Evolutionary conservation across 2,797 vertebrate genomes (phyloP).

Genomic region (Chiloscyllium punctatum): DNA sequence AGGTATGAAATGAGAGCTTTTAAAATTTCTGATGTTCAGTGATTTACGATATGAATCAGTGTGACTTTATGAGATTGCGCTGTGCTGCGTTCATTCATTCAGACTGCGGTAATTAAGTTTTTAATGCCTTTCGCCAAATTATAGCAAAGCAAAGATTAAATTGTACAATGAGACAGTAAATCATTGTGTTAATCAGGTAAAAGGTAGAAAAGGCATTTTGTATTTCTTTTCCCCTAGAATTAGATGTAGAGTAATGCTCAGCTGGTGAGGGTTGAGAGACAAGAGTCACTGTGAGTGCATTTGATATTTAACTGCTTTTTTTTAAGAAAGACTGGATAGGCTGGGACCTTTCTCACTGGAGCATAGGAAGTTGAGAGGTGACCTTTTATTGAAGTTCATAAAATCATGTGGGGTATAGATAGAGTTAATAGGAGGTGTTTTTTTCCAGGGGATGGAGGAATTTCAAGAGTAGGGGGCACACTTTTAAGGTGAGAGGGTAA

Average conservation of each 20-base stretch:
- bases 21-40: conserved; percentile 18
- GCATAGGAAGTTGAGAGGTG: too few relatives aligned
- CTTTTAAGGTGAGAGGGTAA: too few relatives aligned
- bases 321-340: background rate
- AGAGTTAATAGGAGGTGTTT: too few relatives aligned
- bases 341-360: too few relatives aligned
- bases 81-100: background rate
- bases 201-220: background rate
- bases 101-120: background rate
- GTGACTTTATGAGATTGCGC: background rate
- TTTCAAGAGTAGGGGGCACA: too few relatives aligned
- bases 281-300: background rate
- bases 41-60: conserved; percentile 15
- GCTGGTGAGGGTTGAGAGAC: background rate
- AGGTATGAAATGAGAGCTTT: background rate
- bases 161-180: conserved; percentile 10
- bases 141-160: background rate
- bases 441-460: too few relatives aligned
- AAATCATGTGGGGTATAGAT: too few relatives aligned
- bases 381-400: too few relatives aligned
- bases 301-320: background rate
- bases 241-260: background rate
- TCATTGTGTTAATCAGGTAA: background rate
- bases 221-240: background rate
- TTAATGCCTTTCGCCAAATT: conserved; percentile 11